Base-by-base conservation (phyloP, 2,797 vertebrate genomes). In the Coregonus suidteri region DNA sequence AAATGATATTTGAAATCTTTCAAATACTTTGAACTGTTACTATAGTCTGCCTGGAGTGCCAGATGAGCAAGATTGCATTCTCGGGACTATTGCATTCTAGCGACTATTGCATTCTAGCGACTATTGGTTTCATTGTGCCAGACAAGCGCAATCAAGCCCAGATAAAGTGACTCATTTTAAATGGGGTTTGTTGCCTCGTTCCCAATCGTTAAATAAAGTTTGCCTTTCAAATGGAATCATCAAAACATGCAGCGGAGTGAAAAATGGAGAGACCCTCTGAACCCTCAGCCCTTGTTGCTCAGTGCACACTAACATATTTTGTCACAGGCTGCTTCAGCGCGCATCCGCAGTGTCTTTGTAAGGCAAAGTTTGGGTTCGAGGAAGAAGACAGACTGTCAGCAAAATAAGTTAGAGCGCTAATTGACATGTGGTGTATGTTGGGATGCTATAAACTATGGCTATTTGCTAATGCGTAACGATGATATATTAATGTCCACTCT, bases 401-500 rank as follows among this genome's bases (percentile, higher is more conserved):
- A 5, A 35, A 3, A 51, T 34, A 77, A 64, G 54, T 20, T 15
- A 73, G 71, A 65, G 37, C 56, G 14, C 67, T 69, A 73, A 68
- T 35, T 18, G 80, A 78, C 51, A 53, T 54, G 14, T 31, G 74
- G 62, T 18, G 54, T 71, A 71, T 56, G 74, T 69, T 78, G 59
- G 76, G 76, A 78, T 56, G 79, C 73, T 85, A 72, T 87, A 83
- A 90, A 86, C 70, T 79, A 78, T 73, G 65, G 78, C 83, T 84
- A 88, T 83, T 84, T 83, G 79, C 83, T 88, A 80, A 79, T 87
- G 82, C 77, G 71, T 77, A 79, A 83, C 30, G 66, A 79, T 87
- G 81, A 86, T 84, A 82, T 84, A 80, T 83, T 83, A 72, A 79
- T 83, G 77, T 77, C 78, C 72, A 70, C 81, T 86, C 80, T 20